Conservation (phyloP, 2,888 invertebrate species). For the Polydrusus cervinus region DNA sequence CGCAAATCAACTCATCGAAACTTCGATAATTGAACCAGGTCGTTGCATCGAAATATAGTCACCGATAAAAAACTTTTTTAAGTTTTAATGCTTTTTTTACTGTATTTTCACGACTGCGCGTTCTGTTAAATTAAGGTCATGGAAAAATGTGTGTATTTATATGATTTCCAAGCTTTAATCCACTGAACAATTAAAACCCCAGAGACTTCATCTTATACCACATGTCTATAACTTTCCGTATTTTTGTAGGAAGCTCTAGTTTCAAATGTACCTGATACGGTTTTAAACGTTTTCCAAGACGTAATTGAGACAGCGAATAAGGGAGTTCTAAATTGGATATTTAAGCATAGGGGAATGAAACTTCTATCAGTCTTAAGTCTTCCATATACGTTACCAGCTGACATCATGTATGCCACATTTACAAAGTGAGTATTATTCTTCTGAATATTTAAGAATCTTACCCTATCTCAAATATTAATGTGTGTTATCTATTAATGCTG, state of each 20-base stretch:
- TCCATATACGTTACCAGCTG: conserved; percentile 91
- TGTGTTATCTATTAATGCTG: neutral
- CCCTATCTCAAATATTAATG: conserved; percentile 11
- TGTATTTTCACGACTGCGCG: no score
- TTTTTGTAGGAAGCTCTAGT: conserved; percentile 84
- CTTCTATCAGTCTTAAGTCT: conserved; percentile 86
- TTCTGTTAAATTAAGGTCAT: no score
- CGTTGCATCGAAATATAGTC: no score
- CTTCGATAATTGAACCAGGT: no score
- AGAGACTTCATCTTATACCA: no score
- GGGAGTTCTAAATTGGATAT: conserved; percentile 92
- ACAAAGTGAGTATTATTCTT: conserved; percentile 83
- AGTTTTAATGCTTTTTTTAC: no score
- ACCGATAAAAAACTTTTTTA: no score
- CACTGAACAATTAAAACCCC: no score
- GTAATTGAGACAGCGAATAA: conserved; percentile 95
- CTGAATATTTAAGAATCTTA: no score
- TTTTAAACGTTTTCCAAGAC: conserved; percentile 92
- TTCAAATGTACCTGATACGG: conserved; percentile 92
- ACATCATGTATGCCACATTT: conserved; percentile 89
- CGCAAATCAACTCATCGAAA: no score
- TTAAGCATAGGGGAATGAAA: conserved; percentile 87
- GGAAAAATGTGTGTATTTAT: no score
- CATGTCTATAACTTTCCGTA: conserved; percentile 13
- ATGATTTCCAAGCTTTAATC: no score